phyloP scores from a whole-genome alignment of 2,888 invertebrate genomes.

The Sympetrum striolatum region DNA sequence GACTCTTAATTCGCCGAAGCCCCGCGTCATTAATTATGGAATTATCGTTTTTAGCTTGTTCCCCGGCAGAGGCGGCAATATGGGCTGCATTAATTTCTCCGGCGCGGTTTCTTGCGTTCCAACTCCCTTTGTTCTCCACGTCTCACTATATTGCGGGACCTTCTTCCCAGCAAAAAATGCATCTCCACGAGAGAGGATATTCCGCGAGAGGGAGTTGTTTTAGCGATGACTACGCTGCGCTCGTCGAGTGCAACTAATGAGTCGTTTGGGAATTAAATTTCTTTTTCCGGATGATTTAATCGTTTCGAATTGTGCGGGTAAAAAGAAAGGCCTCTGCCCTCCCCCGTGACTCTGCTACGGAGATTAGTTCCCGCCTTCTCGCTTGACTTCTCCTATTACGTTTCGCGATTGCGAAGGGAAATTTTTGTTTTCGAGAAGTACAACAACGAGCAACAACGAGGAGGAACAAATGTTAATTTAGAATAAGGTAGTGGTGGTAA shows the following conservation, averaged over 20 bases:
- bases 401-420: too few species aligned
- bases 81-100: not conserved
- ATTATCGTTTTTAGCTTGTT: not conserved
- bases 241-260: not conserved
- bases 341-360: too few species aligned
- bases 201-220: not conserved
- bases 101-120: not conserved
- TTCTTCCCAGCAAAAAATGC: not conserved
- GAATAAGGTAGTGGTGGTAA: too few species aligned
- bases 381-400: too few species aligned
- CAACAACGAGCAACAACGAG: too few species aligned
- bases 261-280: not conserved
- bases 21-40: not conserved
- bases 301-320: too few species aligned
- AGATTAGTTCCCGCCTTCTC: too few species aligned
- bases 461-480: too few species aligned
- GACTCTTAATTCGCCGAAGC: not conserved
- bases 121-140: not conserved
- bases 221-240: not conserved
- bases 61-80: not conserved
- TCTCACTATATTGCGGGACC: not conserved
- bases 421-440: too few species aligned
- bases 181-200: not conserved
- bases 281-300: too few species aligned
- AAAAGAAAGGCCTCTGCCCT: too few species aligned